Conservation (phyloP, 2,888 invertebrate species). For the Orthosia incerta region DNA sequence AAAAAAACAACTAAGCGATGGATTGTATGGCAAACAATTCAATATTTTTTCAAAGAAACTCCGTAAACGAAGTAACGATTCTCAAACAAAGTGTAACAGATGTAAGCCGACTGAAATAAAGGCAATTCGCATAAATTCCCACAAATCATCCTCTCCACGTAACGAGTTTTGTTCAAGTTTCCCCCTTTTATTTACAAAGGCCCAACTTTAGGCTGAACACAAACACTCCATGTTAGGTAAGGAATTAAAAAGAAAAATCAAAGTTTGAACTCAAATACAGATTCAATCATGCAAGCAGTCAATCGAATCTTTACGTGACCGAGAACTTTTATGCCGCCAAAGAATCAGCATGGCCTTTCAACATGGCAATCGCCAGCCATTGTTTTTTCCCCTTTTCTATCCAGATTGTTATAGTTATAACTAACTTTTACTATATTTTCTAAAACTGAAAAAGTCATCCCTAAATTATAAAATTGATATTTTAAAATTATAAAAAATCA, state of each 20-base stretch:
- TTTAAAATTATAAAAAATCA: too few relatives aligned
- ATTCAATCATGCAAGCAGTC: not conserved
- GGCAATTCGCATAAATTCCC: conserved; percentile 35
- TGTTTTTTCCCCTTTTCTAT: too few relatives aligned
- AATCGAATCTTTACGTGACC: not conserved
- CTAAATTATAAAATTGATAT: too few relatives aligned
- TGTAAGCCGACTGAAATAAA: conserved; percentile 45
- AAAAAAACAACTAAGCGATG: not conserved
- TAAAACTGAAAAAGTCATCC: too few relatives aligned
- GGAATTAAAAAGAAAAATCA: conserved; percentile 12
- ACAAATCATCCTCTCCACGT: conserved; percentile 56
- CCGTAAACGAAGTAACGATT: conserved; percentile 41
- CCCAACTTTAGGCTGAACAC: conserved; percentile 57
- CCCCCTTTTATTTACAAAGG: conserved; percentile 43
- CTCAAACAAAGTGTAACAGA: conserved; percentile 47
- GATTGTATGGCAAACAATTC: conserved; percentile 4
- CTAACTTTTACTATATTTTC: too few relatives aligned
- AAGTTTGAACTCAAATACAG: conserved; percentile 14
- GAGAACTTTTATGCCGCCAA: not conserved
- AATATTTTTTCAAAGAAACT: conserved; percentile 27
- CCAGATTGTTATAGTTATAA: too few relatives aligned
- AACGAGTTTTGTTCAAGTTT: conserved; percentile 57
- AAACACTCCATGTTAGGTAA: conserved; percentile 15
- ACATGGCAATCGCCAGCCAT: too few relatives aligned
- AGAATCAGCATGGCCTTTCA: not conserved